Evolutionary conservation across 2,113 vertebrate genomes (phyloP).

Genomic region (Hippocampus barbouri): DNA sequence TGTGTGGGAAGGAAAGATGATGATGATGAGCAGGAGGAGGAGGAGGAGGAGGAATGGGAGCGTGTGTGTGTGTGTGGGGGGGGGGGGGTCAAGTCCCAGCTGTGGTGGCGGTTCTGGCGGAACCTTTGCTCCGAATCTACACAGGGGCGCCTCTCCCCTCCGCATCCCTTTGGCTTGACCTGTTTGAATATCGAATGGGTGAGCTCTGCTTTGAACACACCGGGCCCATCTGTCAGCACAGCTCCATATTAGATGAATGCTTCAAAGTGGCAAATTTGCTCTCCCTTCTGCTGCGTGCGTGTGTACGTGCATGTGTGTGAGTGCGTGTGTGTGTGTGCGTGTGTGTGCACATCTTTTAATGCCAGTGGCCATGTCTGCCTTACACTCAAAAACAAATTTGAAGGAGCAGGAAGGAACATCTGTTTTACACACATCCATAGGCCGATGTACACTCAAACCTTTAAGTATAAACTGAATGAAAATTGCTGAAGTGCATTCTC

Average conservation of each 20-base stretch:
- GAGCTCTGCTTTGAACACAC: slow-evolving; percentile 63
- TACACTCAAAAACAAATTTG: slow-evolving; percentile 30
- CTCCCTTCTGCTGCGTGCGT: slow-evolving; percentile 29
- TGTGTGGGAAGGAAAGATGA: slow-evolving; percentile 13
- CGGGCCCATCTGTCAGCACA: slow-evolving; percentile 64
- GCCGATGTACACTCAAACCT: not conserved
- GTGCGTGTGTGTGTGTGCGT: not conserved
- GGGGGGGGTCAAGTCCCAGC: slow-evolving; percentile 46
- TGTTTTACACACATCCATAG: slow-evolving; percentile 4
- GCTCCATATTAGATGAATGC: slow-evolving; percentile 56
- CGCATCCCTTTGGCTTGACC: slow-evolving; percentile 50
- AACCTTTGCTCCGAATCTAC: slow-evolving; percentile 48
- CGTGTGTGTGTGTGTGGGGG: not conserved
- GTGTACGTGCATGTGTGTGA: slow-evolving; percentile 12
- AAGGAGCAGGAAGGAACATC: slow-evolving; percentile 22
- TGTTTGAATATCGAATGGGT: slow-evolving; percentile 62
- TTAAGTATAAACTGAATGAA: no score
- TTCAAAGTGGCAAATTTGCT: slow-evolving; percentile 65
- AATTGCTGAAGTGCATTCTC: no score
- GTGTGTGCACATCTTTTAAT: slow-evolving; percentile 11
- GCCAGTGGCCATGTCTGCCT: slow-evolving; percentile 11
- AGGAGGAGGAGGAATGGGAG: not conserved
- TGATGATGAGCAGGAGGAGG: not conserved
- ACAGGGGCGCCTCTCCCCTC: slow-evolving; percentile 49
- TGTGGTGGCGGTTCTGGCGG: slow-evolving; percentile 49